Conservation (phyloP, 1,140 invertebrate genomes). For the Hesperophylax magnus region DNA sequence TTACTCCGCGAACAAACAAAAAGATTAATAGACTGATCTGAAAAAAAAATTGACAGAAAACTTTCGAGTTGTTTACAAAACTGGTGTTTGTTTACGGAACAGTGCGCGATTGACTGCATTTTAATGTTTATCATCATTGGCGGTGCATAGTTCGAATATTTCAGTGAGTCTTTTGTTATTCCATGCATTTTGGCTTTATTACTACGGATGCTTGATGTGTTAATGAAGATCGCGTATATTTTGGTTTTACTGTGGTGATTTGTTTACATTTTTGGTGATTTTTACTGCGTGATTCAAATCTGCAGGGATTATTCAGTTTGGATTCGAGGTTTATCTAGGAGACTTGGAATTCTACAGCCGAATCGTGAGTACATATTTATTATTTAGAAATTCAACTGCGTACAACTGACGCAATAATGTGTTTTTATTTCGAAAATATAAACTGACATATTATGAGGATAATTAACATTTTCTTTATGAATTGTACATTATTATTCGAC, state of each 20-base stretch:
- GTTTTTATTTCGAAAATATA: too few species aligned
- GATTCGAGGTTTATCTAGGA: background rate
- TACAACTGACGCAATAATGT: too few species aligned
- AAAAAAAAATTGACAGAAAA: background rate
- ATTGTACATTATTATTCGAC: too few species aligned
- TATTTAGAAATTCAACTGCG: background rate
- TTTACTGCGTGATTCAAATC: background rate
- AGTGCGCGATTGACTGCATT: background rate
- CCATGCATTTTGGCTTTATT: background rate
- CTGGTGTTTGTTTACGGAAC: background rate
- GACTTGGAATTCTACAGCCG: slow-evolving; percentile 1
- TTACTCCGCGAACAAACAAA: background rate
- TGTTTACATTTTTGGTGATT: slow-evolving; percentile 2
- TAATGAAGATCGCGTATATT: background rate
- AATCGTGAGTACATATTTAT: background rate
- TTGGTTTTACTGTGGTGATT: slow-evolving; percentile 9
- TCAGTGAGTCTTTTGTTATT: background rate
- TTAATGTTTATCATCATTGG: background rate
- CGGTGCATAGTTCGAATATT: background rate
- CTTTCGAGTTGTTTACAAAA: background rate
- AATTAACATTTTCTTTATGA: too few species aligned
- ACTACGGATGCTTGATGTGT: slow-evolving; percentile 6
- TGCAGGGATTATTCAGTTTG: background rate
- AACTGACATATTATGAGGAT: too few species aligned
- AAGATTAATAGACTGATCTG: background rate